These are phyloP conservation scores for Drosophila suboccidentalis DNA, from an alignment of 2,888 invertebrate genomes.

Conservation along the genomic window DNA sequence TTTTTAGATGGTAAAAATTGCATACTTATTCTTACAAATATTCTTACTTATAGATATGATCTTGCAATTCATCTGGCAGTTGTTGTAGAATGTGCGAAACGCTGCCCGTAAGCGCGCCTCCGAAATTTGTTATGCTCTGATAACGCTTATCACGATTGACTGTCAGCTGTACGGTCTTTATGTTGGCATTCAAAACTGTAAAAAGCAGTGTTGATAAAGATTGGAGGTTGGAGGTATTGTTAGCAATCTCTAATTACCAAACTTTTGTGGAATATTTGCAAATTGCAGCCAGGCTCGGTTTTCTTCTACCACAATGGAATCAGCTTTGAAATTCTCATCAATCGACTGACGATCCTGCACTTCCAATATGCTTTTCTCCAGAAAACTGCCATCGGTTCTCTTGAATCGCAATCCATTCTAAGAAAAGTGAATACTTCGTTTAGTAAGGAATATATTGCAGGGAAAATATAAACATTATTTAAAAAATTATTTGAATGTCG, in stretches of 20 bases:
- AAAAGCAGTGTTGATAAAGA: background rate
- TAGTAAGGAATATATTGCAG: no score
- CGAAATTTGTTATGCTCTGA: slow-evolving; percentile 93
- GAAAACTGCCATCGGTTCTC: slow-evolving; percentile 83
- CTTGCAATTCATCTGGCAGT: slow-evolving; percentile 71
- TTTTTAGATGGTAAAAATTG: background rate
- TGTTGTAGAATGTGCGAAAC: slow-evolving; percentile 84
- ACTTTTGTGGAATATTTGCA: slow-evolving; percentile 45
- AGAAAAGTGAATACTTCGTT: background rate
- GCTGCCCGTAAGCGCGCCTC: slow-evolving; percentile 94
- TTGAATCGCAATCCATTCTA: slow-evolving; percentile 87
- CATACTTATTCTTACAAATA: background rate
- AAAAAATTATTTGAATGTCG: no score
- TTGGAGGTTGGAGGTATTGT: background rate
- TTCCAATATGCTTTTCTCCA: slow-evolving; percentile 27
- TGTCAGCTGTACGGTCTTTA: slow-evolving; percentile 47
- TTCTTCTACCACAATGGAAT: slow-evolving; percentile 66
- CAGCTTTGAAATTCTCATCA: slow-evolving; percentile 50
- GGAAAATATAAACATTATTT: no score
- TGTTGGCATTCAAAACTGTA: slow-evolving; percentile 49
- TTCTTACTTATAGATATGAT: slow-evolving; percentile 82
- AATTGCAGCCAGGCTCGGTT: slow-evolving; percentile 67
- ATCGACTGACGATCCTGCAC: slow-evolving; percentile 55
- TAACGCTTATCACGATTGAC: slow-evolving; percentile 84
- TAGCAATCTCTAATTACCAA: slow-evolving; percentile 41